Base-by-base conservation (phyloP, 2,113 vertebrate genomes). In the Myiagra hebetior region DNA sequence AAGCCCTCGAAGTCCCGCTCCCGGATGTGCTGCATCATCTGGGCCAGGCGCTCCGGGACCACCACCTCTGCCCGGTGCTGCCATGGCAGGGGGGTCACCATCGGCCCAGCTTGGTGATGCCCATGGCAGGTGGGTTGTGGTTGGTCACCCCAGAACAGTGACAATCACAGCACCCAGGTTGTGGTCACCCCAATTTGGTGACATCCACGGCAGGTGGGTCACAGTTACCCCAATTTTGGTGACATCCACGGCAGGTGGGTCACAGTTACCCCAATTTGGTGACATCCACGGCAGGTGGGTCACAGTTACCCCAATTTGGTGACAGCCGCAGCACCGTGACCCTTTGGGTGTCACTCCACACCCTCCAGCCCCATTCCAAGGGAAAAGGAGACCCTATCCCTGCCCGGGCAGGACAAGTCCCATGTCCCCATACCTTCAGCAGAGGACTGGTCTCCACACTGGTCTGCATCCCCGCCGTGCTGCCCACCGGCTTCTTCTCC, bases 391-490 rank as follows among this genome's bases (percentile, higher is more conserved):
- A 53, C 13, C 60, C 46, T 41, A 39, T 16, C 30, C 63, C 63
- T 50, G 46, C 46, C 46, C 1, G 0, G 8, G 26, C 46, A 87
- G 78, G 78, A 55, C 2, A 1, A 10, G 55, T 27, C 37, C 56
- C 1, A 0, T 23, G 9, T 11, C 47, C 41, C 42, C 37, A 0
- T 95, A 99, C 99, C 99, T 98, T 98, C 75, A 99, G 96, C 87
- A 99, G 94, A 16, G 91, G 70, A 80, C 99, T 99, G 74, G 99
- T 99, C 92, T 99, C 90, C 89, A 99, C 99, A 2, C 99, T 99
- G 84, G 98, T 99, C 97, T 99, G 99, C 99, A 99, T 99, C 42
- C 99, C 99, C 0, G 79, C 98, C 0, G 99, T 99, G 98, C 99
- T 99, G 81, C 98, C 98, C 2, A 98, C 97, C 1, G 63, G 98